Base-by-base conservation (phyloP, 2,888 invertebrate genomes). In the Ichneumoninae sp. region DNA sequence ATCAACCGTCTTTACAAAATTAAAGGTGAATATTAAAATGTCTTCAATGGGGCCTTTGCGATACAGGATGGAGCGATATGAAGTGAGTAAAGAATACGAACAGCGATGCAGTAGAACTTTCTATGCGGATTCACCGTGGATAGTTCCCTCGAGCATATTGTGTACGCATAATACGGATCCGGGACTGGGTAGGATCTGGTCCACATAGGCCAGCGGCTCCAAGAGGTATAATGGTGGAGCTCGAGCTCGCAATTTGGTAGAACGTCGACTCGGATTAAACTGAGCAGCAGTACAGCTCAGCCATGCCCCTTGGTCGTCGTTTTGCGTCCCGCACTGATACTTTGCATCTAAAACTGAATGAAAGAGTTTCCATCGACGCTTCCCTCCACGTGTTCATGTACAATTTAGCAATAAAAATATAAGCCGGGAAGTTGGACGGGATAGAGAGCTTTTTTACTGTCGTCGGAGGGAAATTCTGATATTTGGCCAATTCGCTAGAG, bases 221-320 rank as follows among this genome's bases (percentile, higher is more conserved):
- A 22, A 57, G 68, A 13, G 22, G 52, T 79, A 79, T 63, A 78
- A 68, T 77, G 54, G 73, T 33, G 16, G 30, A 57, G 40, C 52
- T 33, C 66, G 19, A 26, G 54, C 63, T 57, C 36, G 79, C 79
- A 80, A 75, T 83, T 75, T 80, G 40, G 74, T 74, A 47, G 74
- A 83, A 80, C 79, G 79, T 83, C 83, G 66, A 66, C 65, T 83
- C n/a, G 79, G 75, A 83, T 83, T 83, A 83, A 57, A 57, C 70
- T 75, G 30, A 33, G 8, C 26, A 19, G 16, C 66, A 10, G 3
- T 30, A 47, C 33, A 74, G 19, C 16, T 19, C 65, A 83, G 75
- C 70, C 36, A 65, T 44, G 63, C 47, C 13, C 63, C 16, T 70
- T 71, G 10, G 50, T 73, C 77, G 73, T 78, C 60, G 73, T 57